Base-by-base conservation (phyloP, 2,888 invertebrate genomes). In the Muscina levida region DNA sequence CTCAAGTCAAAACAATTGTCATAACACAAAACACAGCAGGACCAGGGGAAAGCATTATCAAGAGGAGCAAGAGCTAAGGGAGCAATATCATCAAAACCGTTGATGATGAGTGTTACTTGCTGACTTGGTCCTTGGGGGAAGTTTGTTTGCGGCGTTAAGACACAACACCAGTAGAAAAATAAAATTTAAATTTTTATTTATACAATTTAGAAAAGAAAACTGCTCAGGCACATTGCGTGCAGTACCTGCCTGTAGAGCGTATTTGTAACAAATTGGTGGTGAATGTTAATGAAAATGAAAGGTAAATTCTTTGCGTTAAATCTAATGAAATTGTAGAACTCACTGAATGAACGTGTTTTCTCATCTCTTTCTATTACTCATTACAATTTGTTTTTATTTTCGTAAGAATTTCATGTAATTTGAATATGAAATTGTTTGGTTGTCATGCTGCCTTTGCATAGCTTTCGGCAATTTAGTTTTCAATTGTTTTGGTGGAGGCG, bases 1-100 rank as follows among this genome's bases (percentile, higher is more conserved):
- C 56, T 70, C 66, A 77, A 77, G 71, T 72, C 73, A 77, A 77
- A 72, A 62, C 74, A 81, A 81, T 77, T 81, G 81, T 81, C 71
- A 72, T 80, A 74, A 8, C 8, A 77, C 46, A 53, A 67, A 79
- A 2, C 26, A 13, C 22, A 11, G 11, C 39, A 17, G 31, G 17
- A 15, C 48, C 11, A 15, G 15, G 6, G 17, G 8, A 22, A 24
- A 57, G 31, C 1, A n/a, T 2, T 10, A 31, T 1, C 31, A 31
- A n/a, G 15, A 57, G 57, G 31, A 22, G 1, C 17, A 37, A 5
- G 39, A 62, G 19, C 42, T 22, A 42, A 11, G 19, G 11, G 62
- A 62, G 42, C 62, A 42, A 62, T 62, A 62, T 42, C 62, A 62
- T 62, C 62, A 62, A 42, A 17, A 22, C 17, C 13, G 42, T 62